Conservation (phyloP, 2,797 vertebrate species). For the Manis crassicaudata region DNA sequence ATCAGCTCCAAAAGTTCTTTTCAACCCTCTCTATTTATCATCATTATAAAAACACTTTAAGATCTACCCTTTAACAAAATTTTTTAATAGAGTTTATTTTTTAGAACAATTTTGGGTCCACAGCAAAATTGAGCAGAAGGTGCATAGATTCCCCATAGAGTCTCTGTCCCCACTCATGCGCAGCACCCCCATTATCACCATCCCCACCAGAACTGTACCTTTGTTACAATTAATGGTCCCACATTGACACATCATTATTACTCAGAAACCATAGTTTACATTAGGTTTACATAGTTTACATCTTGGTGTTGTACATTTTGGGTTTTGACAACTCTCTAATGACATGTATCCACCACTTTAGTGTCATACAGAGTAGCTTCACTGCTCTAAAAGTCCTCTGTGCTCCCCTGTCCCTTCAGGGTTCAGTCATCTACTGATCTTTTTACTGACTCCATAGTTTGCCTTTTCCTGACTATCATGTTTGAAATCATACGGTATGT, state of each 20-base stretch:
- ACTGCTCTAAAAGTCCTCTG: not conserved
- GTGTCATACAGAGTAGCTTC: not conserved
- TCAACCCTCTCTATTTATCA: not conserved
- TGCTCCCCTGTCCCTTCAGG: not conserved
- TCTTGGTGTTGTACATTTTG: not conserved
- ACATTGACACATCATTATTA: not conserved
- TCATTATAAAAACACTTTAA: not conserved
- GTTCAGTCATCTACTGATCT: not conserved
- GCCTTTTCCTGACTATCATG: not conserved
- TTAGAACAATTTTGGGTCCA: not conserved
- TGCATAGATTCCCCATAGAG: not conserved
- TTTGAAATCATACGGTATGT: not conserved
- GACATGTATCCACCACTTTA: not conserved
- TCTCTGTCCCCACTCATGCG: not conserved
- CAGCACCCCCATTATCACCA: not conserved
- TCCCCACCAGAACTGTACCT: not conserved
- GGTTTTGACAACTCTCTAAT: not conserved
- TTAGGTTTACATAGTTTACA: not conserved
- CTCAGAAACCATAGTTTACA: not conserved
- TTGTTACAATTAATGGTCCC: not conserved
- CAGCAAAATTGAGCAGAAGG: not conserved
- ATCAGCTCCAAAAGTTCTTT: not conserved
- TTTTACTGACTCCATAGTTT: not conserved
- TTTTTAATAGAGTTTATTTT: not conserved
- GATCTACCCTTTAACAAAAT: not conserved